Conservation (phyloP, 2,797 vertebrate species). For the Molothrus ater region DNA sequence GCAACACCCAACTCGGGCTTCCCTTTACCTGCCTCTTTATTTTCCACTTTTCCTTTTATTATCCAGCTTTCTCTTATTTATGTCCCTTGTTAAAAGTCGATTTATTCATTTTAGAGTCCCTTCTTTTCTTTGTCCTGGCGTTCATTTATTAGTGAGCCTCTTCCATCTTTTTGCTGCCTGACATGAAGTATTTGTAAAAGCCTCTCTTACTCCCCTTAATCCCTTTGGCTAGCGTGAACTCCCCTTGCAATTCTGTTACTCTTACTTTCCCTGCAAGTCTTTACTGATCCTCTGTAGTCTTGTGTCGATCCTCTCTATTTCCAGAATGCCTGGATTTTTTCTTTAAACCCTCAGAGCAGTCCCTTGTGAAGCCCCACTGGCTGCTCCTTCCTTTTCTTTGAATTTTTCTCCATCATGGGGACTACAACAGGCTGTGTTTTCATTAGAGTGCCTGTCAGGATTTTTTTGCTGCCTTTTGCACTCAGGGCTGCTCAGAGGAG, state of each 20-base stretch:
- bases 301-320: conserved; percentile 26
- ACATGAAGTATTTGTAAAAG: conserved; percentile 59
- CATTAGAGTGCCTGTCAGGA: conserved; percentile 6
- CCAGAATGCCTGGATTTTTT: not conserved
- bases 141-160: conserved; percentile 58
- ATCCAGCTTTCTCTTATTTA: conserved; percentile 31
- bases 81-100: conserved; percentile 33
- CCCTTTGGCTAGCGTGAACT: conserved; percentile 44
- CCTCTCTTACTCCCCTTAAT: conserved; percentile 46
- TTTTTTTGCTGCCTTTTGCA: not conserved
- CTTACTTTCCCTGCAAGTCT: conserved; percentile 29
- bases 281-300: conserved; percentile 37
- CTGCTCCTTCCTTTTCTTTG: not conserved
- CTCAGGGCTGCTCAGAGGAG: not conserved
- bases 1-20: not conserved
- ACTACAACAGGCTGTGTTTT: not conserved
- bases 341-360: not conserved
- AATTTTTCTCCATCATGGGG: not conserved
- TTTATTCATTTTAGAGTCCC: conserved; percentile 51
- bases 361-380: not conserved
- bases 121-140: conserved; percentile 23
- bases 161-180: conserved; percentile 49
- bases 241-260: conserved; percentile 46
- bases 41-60: conserved; percentile 25
- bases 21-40: not conserved